phyloP scores from a whole-genome alignment of 2,797 vertebrate genomes.

The Apogon hyalosoma region DNA sequence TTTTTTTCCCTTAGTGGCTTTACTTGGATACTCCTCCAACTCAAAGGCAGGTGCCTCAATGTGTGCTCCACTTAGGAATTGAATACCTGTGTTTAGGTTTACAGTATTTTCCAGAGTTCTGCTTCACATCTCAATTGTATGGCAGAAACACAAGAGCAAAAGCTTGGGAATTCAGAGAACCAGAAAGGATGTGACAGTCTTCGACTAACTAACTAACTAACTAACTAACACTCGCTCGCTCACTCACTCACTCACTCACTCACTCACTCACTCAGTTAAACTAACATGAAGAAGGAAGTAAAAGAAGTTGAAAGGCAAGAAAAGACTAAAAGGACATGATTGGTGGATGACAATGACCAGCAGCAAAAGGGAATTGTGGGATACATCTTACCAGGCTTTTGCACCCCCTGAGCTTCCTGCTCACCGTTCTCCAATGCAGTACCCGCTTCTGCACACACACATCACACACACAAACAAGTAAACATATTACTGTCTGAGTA shows the following conservation, averaged over 20 bases:
- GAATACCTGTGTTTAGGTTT: background rate
- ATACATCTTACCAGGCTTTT: conserved; percentile 86
- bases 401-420: conserved; percentile 83
- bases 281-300: conserved; percentile 20
- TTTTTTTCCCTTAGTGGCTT: no score
- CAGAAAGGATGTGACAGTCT: conserved; percentile 7
- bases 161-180: conserved; percentile 5
- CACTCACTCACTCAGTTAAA: conserved; percentile 4
- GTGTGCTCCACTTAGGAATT: background rate
- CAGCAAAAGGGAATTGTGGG: conserved; percentile 45
- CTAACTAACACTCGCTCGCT: background rate
- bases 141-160: background rate
- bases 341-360: conserved; percentile 28
- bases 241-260: conserved; percentile 8
- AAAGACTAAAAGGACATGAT: conserved; percentile 20
- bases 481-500: conserved; percentile 48
- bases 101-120: background rate
- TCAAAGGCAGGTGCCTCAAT: no score
- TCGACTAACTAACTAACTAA: no score
- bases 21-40: no score
- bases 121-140: background rate
- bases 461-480: conserved; percentile 51
- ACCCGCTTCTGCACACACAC: conserved; percentile 68
- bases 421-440: conserved; percentile 88
- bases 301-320: conserved; percentile 29